Evolutionary conservation across 2,888 invertebrate genomes (phyloP).

Genomic region (Galerucella calmariensis): DNA sequence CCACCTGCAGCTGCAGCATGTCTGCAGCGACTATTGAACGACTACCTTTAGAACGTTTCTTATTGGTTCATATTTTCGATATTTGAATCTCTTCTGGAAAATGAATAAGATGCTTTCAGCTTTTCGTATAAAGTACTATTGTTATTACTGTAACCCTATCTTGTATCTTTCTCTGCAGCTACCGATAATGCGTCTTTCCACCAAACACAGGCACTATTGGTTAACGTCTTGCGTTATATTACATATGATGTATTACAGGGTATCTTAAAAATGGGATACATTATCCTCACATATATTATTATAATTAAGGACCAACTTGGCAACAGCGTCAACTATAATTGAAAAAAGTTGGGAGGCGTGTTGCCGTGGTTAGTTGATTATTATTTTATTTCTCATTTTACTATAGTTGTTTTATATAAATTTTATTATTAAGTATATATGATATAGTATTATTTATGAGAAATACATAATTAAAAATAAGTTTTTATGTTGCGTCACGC

Average conservation of each 20-base stretch:
- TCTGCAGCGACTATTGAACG: too few relatives aligned
- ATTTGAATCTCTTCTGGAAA: neutral
- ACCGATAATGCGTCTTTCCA: conserved; percentile 65
- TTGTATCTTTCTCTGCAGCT: conserved; percentile 65
- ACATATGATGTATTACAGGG: conserved; percentile 67
- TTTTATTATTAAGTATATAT: conserved; percentile 59
- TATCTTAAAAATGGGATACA: conserved; percentile 66
- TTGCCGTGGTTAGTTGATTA: conserved; percentile 62
- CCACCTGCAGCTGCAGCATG: too few relatives aligned
- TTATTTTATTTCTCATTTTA: conserved; percentile 53
- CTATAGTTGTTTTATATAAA: conserved; percentile 61
- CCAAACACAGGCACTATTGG: conserved; percentile 66
- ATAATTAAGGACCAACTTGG: conserved; percentile 65
- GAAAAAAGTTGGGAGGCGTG: conserved; percentile 53
- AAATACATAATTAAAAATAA: conserved; percentile 58
- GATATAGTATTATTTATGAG: conserved; percentile 55
- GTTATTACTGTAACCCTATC: neutral
- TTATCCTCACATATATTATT: conserved; percentile 65
- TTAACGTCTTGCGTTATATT: conserved; percentile 65
- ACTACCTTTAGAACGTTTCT: neutral
- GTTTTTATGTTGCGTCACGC: conserved; percentile 57
- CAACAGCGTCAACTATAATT: conserved; percentile 56
- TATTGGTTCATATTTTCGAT: neutral
- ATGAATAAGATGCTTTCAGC: neutral
- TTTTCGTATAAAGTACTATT: neutral